Percentiles rank a stretch among this genome's conserved stretches.
Conservation (phyloP, 1,140 invertebrate genomes). For the Diuraphis noxia region DNA sequence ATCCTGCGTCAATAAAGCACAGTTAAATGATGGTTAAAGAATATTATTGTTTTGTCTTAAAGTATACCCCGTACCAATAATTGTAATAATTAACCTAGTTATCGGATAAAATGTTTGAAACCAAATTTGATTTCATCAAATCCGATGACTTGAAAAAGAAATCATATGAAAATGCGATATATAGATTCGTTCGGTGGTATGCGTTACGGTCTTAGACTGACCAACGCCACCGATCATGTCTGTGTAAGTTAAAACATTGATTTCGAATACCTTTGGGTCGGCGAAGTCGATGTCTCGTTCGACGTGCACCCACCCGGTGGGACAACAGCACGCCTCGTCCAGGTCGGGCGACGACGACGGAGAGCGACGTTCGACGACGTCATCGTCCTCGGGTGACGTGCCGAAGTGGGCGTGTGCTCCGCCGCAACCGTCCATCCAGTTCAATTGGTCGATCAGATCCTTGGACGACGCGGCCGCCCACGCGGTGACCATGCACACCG, state of each 20-base stretch:
- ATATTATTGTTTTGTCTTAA: not conserved
- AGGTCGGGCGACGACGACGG: slow-evolving; percentile 57
- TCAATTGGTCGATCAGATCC: slow-evolving; percentile 76
- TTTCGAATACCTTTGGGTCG: slow-evolving; percentile 68
- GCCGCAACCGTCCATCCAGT: slow-evolving; percentile 68
- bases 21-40: not conserved
- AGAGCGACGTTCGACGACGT: not conserved
- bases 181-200: too few species aligned
- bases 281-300: slow-evolving; percentile 75
- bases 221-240: too few species aligned
- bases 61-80: not conserved
- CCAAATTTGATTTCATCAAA: too few species aligned
- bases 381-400: not conserved
- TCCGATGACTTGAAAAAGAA: too few species aligned
- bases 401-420: not conserved
- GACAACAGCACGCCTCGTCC: slow-evolving; percentile 70
- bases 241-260: not conserved
- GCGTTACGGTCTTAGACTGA: too few species aligned
- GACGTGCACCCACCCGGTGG: slow-evolving; percentile 77
- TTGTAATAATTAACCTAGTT: not conserved
- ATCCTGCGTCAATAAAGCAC: not conserved
- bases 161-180: too few species aligned
- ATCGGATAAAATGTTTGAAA: not conserved
- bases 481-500: slow-evolving; percentile 63
- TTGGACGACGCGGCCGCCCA: slow-evolving; percentile 75